phyloP scores from a whole-genome alignment of 2,113 vertebrate species.

The Galbula dea region DNA sequence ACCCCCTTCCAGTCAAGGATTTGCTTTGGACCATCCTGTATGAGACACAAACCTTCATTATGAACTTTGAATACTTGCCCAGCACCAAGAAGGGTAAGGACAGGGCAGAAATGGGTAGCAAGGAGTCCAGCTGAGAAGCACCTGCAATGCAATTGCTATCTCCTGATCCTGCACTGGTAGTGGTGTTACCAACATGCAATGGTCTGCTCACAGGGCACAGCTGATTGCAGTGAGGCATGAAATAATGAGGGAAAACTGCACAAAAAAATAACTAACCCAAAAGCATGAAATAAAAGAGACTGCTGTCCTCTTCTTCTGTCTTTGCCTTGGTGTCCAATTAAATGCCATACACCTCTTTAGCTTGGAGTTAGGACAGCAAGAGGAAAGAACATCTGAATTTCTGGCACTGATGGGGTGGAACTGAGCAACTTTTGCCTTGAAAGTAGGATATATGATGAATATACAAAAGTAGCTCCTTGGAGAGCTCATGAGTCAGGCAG shows the following conservation, averaged over 20 bases:
- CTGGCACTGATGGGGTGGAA: not conserved
- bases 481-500: not conserved
- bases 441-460: not conserved
- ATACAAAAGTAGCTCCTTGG: not conserved
- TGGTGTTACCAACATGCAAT: not conserved
- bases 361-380: not conserved
- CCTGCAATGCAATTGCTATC: not conserved
- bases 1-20: not conserved
- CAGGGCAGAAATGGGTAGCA: not conserved
- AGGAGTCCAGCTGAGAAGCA: not conserved
- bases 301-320: fast-evolving
- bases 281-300: not conserved
- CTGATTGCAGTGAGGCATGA: too few species aligned
- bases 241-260: not conserved
- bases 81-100: not conserved
- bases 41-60: not conserved
- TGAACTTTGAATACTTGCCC: not conserved
- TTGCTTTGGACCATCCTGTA: not conserved
- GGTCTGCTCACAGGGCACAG: not conserved
- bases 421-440: not conserved
- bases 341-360: not conserved
- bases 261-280: not conserved
- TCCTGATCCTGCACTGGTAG: not conserved
- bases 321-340: not conserved
- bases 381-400: not conserved